These are phyloP conservation scores for Takifugu rubripes DNA, from an alignment of 2,797 vertebrate genomes.

Conservation along the genomic window DNA sequence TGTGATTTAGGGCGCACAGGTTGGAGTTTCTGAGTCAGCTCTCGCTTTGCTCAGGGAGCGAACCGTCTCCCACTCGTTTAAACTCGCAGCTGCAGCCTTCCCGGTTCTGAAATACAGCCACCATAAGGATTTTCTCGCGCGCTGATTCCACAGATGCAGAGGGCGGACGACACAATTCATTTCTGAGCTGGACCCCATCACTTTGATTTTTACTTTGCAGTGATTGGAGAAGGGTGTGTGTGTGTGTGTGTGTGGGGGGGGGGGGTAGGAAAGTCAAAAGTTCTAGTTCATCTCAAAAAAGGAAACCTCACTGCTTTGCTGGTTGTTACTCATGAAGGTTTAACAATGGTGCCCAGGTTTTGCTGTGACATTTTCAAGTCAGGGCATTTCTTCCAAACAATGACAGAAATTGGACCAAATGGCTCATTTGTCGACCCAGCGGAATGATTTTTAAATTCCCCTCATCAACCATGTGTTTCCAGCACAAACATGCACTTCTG, in stretches of 20 bases:
- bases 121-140: slow-evolving; percentile 30
- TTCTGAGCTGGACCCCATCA: too few relatives aligned
- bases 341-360: neutral
- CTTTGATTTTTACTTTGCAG: too few relatives aligned
- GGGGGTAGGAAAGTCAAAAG: too few relatives aligned
- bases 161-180: too few relatives aligned
- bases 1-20: slow-evolving; percentile 55
- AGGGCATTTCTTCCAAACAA: neutral
- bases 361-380: slow-evolving; percentile 10
- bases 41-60: slow-evolving; percentile 51
- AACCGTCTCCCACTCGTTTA: slow-evolving; percentile 51
- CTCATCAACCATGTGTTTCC: too few relatives aligned
- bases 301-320: neutral
- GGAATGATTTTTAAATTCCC: too few relatives aligned
- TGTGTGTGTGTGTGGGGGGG: too few relatives aligned
- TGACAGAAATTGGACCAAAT: too few relatives aligned
- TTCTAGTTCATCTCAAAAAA: too few relatives aligned
- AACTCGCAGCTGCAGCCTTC: slow-evolving; percentile 43
- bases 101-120: slow-evolving; percentile 41
- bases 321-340: neutral
- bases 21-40: slow-evolving; percentile 59
- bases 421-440: too few relatives aligned
- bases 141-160: slow-evolving; percentile 15
- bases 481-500: too few relatives aligned
- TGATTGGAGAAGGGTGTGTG: too few relatives aligned